Evolutionary conservation across 1,140 invertebrate species (phyloP).

Genomic region (Plodia interpunctella): DNA sequence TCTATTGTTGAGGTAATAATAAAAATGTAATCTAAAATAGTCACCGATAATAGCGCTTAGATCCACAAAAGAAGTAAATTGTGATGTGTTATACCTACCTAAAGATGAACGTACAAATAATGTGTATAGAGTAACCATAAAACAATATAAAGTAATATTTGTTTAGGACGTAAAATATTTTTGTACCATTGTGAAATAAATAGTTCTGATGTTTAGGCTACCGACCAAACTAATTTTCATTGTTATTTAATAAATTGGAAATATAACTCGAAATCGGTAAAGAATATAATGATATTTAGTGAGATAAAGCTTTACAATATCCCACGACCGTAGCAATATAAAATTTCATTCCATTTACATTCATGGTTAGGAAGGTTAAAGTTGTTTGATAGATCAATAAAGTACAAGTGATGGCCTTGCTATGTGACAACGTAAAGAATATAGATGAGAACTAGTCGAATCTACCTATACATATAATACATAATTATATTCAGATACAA

Average conservation of each 20-base stretch:
- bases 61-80: conserved; percentile 38
- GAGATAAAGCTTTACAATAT: conserved; percentile 47
- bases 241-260: conserved; percentile 10
- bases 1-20: conserved; percentile 16
- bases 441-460: conserved; percentile 33
- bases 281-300: conserved; percentile 14
- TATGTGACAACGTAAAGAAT: conserved; percentile 34
- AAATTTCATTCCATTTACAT: conserved; percentile 57
- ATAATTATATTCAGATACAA: conserved; percentile 26
- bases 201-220: conserved; percentile 52
- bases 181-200: conserved; percentile 62
- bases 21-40: conserved; percentile 15
- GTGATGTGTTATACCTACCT: conserved; percentile 64
- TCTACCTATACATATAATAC: conserved; percentile 38
- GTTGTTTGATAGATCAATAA: conserved; percentile 42
- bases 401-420: conserved; percentile 71
- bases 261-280: background rate
- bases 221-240: conserved; percentile 47
- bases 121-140: conserved; percentile 56
- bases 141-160: conserved; percentile 49
- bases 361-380: conserved; percentile 31
- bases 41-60: conserved; percentile 35
- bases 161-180: conserved; percentile 63
- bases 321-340: conserved; percentile 44
- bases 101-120: conserved; percentile 71